Percentiles rank a stretch among this genome's conserved stretches.
Conservation (phyloP, 2,113 vertebrate species). For the Silurus glanis region DNA sequence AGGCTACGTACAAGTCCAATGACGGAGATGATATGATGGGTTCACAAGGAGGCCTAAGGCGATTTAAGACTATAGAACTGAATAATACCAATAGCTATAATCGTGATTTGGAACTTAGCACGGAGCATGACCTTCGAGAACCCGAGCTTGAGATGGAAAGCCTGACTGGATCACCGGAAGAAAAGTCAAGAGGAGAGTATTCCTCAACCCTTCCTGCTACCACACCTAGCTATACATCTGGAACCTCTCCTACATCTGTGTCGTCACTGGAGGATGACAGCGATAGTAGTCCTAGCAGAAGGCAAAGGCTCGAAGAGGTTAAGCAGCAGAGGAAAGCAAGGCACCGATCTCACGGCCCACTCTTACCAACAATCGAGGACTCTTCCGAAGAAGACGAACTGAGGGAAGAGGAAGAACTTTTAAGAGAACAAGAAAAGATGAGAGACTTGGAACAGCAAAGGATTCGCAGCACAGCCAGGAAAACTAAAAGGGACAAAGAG, state of each 20-base stretch:
- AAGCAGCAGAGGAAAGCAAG: conserved; percentile 97
- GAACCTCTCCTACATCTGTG: conserved; percentile 94
- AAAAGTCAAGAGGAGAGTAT: conserved; percentile 92
- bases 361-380: conserved; percentile 96
- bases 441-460: conserved; percentile 96
- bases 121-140: conserved; percentile 84
- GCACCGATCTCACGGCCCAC: conserved; percentile 91
- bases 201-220: conserved; percentile 95
- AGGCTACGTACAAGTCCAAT: conserved; percentile 67
- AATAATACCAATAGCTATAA: conserved; percentile 89
- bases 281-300: conserved; percentile 94
- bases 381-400: conserved; percentile 97
- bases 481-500: conserved; percentile 95
- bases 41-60: conserved; percentile 85
- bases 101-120: conserved; percentile 84
- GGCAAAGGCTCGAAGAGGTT: conserved; percentile 91
- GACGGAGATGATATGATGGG: conserved; percentile 76
- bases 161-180: conserved; percentile 93
- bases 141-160: conserved; percentile 99
- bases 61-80: conserved; percentile 97
- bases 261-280: conserved; percentile 98
- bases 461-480: conserved; percentile 92
- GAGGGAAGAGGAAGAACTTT: conserved; percentile 94
- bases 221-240: conserved; percentile 94
- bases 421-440: conserved; percentile 97